Base-by-base conservation (phyloP, 2,888 invertebrate genomes). In the Cheilosia vulpina region DNA sequence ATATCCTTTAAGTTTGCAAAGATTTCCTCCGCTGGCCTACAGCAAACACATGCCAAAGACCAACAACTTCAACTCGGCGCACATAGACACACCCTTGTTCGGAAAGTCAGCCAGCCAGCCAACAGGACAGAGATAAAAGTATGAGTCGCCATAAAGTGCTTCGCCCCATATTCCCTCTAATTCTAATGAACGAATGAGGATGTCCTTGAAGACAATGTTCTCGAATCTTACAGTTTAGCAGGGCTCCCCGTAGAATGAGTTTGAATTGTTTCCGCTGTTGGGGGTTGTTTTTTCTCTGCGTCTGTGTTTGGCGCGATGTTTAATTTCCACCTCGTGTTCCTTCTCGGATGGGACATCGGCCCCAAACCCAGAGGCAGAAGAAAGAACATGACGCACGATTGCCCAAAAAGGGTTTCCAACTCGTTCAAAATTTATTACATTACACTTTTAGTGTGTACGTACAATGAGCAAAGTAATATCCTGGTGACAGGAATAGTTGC, bases 361-460 rank as follows among this genome's bases (percentile, higher is more conserved):
- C 38, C 65, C 80, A 69, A 68, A 2, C 47, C 0, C 47, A 4
- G n/a, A 0, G 65, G 19, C 69, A 19, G 6, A 19, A 41, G 17
- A 9, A 55, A 31, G 15, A 60, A 34, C 66, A 82, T 57, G 63
- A 85, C 71, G 81, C 84, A 85, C 84, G 84, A 71, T 62, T 85
- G 71, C 76, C 80, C 75, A 66, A 81, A 85, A 85, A 76, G 76
- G 84, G 84, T 71, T 80, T 71, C 38, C 34, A 60, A 66, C 66
- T 85, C 57, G 62, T 66, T 15, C 55, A 66, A 55, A 85, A 85
- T 85, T 85, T 85, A 85, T 85, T 71, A 72, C 66, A 78, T 72
- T 78, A 78, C 34, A 82, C 77, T 82, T 82, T 78, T 78, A 66
- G 72, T 66, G 52, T 47, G 17, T 47, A 19, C 38, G 24, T 19